These are phyloP conservation scores for Amphibalanus amphitrite DNA, from an alignment of 1,140 invertebrate genomes.

Conservation along the genomic window DNA sequence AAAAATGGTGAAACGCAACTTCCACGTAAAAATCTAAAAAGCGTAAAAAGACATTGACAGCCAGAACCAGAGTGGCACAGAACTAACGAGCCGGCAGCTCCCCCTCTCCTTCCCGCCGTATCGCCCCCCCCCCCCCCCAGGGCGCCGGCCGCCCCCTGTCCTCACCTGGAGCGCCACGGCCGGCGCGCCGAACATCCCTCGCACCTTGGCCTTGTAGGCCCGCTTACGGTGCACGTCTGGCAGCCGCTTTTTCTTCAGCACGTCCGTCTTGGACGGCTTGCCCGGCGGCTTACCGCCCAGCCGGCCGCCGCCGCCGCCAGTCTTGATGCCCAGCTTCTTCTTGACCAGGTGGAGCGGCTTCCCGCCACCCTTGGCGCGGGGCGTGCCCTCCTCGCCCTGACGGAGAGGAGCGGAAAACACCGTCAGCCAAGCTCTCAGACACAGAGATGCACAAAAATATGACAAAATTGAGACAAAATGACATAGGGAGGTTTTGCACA, in stretches of 20 bases:
- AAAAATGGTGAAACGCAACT: too few species aligned
- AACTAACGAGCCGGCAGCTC: too few species aligned
- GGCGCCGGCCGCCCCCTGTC: not conserved
- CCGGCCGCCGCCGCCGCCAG: too few species aligned
- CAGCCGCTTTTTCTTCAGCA: not conserved
- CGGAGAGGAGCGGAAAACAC: not conserved
- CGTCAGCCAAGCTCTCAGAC: too few species aligned
- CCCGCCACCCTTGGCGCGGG: not conserved
- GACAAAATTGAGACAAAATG: too few species aligned
- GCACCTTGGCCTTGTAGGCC: not conserved
- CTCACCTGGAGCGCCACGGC: not conserved
- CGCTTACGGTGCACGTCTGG: not conserved
- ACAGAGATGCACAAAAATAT: too few species aligned
- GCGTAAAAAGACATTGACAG: too few species aligned
- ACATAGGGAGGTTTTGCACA: too few species aligned
- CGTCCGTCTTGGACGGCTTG: not conserved
- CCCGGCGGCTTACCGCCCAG: not conserved
- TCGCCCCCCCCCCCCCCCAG: too few species aligned
- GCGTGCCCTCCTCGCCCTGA: not conserved
- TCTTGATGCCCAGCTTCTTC: not conserved
- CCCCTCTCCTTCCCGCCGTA: too few species aligned
- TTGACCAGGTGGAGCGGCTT: not conserved
- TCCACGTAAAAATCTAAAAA: too few species aligned
- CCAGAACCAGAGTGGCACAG: too few species aligned
- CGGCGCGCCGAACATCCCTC: not conserved